Conservation (phyloP, 2,888 invertebrate genomes). For the Aporophyla nigra region DNA sequence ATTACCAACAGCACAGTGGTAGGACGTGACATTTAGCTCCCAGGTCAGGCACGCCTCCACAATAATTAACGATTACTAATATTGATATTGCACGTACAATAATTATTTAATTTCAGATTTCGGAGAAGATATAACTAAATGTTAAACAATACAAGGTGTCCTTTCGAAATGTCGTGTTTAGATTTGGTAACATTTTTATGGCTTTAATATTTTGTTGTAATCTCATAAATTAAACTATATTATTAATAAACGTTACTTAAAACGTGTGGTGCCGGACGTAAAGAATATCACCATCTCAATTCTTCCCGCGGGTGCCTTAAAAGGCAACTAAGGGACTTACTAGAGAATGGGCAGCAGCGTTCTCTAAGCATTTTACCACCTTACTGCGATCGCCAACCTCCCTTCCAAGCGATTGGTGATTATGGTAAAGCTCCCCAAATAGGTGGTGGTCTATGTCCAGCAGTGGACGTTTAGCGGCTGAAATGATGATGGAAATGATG, state of each 20-base stretch:
- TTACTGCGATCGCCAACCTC: no score
- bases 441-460: no score
- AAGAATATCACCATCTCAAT: no score
- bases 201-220: constrained; percentile 1
- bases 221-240: neutral
- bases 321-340: no score
- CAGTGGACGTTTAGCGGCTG: no score
- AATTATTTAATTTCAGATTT: constrained; percentile 62
- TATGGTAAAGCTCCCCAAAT: no score
- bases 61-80: constrained; percentile 65
- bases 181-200: neutral
- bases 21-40: constrained; percentile 57
- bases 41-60: constrained; percentile 47
- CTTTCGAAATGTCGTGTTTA: constrained; percentile 36
- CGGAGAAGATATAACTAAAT: constrained; percentile 41
- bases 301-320: no score
- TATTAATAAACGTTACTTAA: neutral
- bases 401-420: no score
- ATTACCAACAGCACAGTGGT: constrained; percentile 38
- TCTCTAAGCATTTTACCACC: no score
- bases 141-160: constrained; percentile 37
- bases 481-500: no score
- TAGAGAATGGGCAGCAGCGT: no score
- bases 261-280: no score
- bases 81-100: constrained; percentile 61